These are phyloP conservation scores for Callinectes sapidus DNA, from an alignment of 2,888 invertebrate species.

Conservation along the genomic window DNA sequence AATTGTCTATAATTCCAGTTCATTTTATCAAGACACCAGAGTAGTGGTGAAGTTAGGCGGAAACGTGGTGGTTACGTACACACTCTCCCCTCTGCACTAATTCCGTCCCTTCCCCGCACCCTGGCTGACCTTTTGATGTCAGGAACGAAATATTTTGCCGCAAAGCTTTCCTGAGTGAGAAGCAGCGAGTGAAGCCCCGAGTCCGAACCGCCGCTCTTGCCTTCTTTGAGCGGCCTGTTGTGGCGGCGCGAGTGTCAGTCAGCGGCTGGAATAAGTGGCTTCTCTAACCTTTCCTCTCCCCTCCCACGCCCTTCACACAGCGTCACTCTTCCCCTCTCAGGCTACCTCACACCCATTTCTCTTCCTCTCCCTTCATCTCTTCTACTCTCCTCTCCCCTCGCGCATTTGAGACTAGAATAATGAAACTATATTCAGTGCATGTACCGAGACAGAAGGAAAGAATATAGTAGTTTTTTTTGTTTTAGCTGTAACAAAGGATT, in stretches of 20 bases:
- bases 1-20: conserved; percentile 3
- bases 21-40: not conserved
- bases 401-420: not conserved
- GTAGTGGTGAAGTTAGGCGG: not conserved
- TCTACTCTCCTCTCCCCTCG: not conserved
- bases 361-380: not conserved
- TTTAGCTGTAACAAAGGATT: too few relatives aligned
- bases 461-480: not conserved
- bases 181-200: not conserved
- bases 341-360: not conserved
- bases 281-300: not conserved
- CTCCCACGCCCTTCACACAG: too few relatives aligned
- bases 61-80: conserved; percentile 1
- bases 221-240: not conserved
- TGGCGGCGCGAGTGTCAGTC: not conserved
- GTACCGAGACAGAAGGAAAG: not conserved
- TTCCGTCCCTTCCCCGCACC: not conserved
- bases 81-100: conserved; percentile 3
- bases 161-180: not conserved
- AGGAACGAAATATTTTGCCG: not conserved
- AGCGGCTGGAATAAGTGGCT: not conserved
- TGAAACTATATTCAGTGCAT: not conserved
- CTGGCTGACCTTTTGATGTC: not conserved
- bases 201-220: not conserved
- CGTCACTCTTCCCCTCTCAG: too few relatives aligned